Evolutionary conservation across 2,888 invertebrate species (phyloP), one percentile per base, ranked within the genome.

Genomic region (Octodonta nipae): DNA sequence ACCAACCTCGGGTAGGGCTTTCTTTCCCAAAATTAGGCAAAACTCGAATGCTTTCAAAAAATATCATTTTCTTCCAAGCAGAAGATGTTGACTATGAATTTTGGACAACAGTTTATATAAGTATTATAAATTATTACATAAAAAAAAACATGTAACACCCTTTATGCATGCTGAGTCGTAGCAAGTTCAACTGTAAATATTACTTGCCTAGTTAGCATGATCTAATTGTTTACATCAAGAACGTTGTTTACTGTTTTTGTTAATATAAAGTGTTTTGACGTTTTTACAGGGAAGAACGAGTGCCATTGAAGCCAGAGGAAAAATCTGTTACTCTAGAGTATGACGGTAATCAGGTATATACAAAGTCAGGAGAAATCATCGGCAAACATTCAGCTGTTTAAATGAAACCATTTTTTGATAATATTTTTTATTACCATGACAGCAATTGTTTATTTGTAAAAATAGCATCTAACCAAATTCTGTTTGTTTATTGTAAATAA

Each of bases 351-450:
- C 75, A 80, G 48, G 84, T 83, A 17, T 78, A 82, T 52, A 80
- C 86, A 25, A 82, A 82, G 53, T 80, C 85, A 36, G 83, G 84
- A 38, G 81, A 78, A 48, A 76, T 85, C 49, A 82, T 86, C 52
- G 86, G 86, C 47, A 86, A 87, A 66, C 85, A 87, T 60, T 87
- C 87, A n/a, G 84, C 86, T 32, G 87, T 88, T 49, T 83, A 71
- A 40, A 12, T 15, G n/a, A 8, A 13, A 3, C 26, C 3, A 3
- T 26, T 13, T 3, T 13, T 8, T 26, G 26, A 8, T 26, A n/a
- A n/a, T 26, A 3, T 11, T 26, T 3, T n/a, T 26, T 26, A 3
- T 13, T 15, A 7, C 8, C n/a, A 7, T 16, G 2, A 11, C 7
- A 8, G 3, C 8, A 8, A 7, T 24, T 22, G 22, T 22, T 22